Evolutionary conservation across 2,797 vertebrate species (phyloP).

Genomic region (Melanogrammus aeglefinus): DNA sequence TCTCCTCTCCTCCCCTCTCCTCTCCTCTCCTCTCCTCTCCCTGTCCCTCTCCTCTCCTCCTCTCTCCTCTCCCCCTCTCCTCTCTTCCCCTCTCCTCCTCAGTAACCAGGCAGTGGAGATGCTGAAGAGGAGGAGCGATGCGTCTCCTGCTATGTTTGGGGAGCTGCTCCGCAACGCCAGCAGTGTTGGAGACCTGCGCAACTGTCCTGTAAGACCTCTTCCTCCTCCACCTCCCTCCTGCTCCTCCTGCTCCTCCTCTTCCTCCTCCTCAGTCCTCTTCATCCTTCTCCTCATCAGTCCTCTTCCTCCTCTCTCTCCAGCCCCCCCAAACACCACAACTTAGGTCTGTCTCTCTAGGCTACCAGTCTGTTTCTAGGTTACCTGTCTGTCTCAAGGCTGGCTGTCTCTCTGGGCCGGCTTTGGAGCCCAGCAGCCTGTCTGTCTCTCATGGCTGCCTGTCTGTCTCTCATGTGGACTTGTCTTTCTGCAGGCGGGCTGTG

Average conservation of each 20-base stretch:
- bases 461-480: too few species aligned
- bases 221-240: neutral
- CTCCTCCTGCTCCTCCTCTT: neutral
- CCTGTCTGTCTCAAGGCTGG: too few species aligned
- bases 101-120: constrained; percentile 96
- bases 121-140: constrained; percentile 90
- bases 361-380: too few species aligned
- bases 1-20: too few species aligned
- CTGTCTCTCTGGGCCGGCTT: too few species aligned
- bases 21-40: neutral
- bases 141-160: constrained; percentile 94
- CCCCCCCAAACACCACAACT: too few species aligned
- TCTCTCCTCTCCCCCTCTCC: neutral
- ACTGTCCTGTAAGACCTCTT: constrained; percentile 82
- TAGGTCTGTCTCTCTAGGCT: constrained; percentile 46
- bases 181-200: constrained; percentile 91
- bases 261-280: neutral
- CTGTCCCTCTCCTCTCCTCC: too few species aligned
- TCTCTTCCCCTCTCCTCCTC: constrained; percentile 4
- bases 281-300: neutral
- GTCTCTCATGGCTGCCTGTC: too few species aligned
- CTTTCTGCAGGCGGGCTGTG: too few species aligned
- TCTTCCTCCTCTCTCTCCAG: neutral
- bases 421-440: too few species aligned
- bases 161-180: constrained; percentile 95